These are phyloP conservation scores for Meghimatium bilineatum DNA, from an alignment of 2,888 invertebrate genomes.

Conservation along the genomic window DNA sequence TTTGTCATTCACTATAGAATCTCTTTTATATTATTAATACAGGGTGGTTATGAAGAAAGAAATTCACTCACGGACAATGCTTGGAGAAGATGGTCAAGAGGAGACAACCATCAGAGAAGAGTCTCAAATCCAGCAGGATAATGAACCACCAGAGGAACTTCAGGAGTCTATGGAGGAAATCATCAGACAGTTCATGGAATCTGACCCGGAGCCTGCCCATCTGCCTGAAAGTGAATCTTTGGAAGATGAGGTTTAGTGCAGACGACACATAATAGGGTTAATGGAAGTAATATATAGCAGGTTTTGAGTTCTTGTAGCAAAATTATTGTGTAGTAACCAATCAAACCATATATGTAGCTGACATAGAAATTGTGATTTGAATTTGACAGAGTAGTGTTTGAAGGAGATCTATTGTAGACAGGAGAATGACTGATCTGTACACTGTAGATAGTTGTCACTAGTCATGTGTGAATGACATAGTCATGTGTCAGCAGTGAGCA, in stretches of 20 bases:
- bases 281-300: background rate
- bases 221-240: conserved; percentile 46
- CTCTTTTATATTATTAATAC: conserved; percentile 4
- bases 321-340: background rate
- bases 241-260: conserved; percentile 52
- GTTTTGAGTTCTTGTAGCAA: background rate
- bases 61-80: conserved; percentile 73
- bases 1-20: background rate
- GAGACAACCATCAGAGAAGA: conserved; percentile 79
- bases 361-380: background rate
- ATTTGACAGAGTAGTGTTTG: background rate
- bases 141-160: conserved; percentile 80
- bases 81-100: conserved; percentile 71
- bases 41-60: conserved; percentile 76
- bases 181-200: conserved; percentile 75
- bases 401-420: background rate
- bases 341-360: background rate
- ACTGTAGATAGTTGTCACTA: background rate
- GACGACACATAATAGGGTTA: background rate
- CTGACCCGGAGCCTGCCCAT: conserved; percentile 61
- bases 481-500: background rate
- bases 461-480: background rate
- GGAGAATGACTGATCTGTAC: background rate
- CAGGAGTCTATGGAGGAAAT: conserved; percentile 74
- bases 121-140: conserved; percentile 83